These are phyloP conservation scores for Pangasianodon hypophthalmus DNA, from an alignment of 2,113 vertebrate genomes.

Conservation along the genomic window DNA sequence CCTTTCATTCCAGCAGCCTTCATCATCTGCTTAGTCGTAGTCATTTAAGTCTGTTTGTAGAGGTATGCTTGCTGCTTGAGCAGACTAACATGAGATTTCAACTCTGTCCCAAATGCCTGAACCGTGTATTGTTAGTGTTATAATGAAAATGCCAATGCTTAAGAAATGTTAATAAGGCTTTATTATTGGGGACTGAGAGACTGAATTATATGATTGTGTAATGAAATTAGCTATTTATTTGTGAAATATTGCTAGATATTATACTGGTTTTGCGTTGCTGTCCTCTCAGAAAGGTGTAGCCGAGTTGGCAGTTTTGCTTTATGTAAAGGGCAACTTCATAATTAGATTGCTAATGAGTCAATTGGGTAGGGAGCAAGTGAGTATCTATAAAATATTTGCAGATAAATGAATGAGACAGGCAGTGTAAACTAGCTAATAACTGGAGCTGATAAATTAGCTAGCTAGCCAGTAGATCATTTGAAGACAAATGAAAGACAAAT, in stretches of 20 bases:
- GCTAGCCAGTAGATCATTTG: background rate
- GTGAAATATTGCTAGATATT: background rate
- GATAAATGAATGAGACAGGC: background rate
- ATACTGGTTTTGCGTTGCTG: background rate
- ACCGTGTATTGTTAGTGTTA: background rate
- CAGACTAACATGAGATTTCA: too few species aligned
- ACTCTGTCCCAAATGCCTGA: background rate
- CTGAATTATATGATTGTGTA: background rate
- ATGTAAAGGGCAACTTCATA: constrained; percentile 20
- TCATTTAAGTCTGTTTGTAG: background rate
- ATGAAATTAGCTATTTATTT: background rate
- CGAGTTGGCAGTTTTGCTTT: background rate
- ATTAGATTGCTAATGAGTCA: constrained; percentile 18
- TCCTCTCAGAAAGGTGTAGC: background rate
- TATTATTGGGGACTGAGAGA: background rate
- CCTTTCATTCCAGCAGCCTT: background rate
- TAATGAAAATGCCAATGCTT: background rate
- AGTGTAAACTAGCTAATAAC: background rate
- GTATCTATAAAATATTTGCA: background rate
- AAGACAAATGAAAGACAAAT: background rate
- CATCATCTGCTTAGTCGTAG: background rate
- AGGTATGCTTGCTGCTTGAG: background rate
- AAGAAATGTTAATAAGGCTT: background rate
- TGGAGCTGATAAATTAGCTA: background rate
- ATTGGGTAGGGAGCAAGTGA: background rate